Base-by-base conservation (phyloP, 2,797 vertebrate species). In the Xyrichtys novacula region DNA sequence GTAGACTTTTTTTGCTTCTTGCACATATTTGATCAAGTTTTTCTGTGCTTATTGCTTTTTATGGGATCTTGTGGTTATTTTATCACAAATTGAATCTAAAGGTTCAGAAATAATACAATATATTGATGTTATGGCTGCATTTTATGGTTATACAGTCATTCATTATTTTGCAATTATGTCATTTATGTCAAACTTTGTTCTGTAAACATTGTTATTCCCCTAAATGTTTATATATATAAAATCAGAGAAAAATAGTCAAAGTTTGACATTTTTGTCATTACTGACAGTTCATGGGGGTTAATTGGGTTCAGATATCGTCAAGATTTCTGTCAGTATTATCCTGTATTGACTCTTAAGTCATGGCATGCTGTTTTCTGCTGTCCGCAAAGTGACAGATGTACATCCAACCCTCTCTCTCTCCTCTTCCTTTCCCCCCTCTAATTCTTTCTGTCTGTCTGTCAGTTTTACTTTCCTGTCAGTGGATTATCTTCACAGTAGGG, bases 401-500 rank as follows among this genome's bases (percentile, higher is more conserved):
- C 38, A 54, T 42, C 47, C 14, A 12, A 11, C n/a, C 38, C 40
- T 49, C 40, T 42, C 40, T 49, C 40, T 57, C 28, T 53, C 48
- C 17, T 46, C 32, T 19, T n/a, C 25, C 32, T 39, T 52, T 25
- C 5, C 17, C 38, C 34, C 34, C 20, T 20, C 59, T 39, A n/a
- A n/a, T n/a, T n/a, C n/a, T 29, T 17, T 23, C 52, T 16, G n/a
- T 48, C 22, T 46, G 5, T 44, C 28, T 7, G 40, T 38, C 42
- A 56, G 4, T 49, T 56, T 71, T 11, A 47, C 55, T 69, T 76
- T 78, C 49, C 61, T 53, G 43, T 60, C 43, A 8, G 47, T 7
- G 56, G 70, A 86, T 87, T 78, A 82, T 69, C 55, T 58, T 74
- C 83, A 57, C 74, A 85, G 78, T n/a, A 40, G 64, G 76, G 60